Evolutionary conservation across 2,113 vertebrate genomes (phyloP).

Genomic region (Numenius arquata): DNA sequence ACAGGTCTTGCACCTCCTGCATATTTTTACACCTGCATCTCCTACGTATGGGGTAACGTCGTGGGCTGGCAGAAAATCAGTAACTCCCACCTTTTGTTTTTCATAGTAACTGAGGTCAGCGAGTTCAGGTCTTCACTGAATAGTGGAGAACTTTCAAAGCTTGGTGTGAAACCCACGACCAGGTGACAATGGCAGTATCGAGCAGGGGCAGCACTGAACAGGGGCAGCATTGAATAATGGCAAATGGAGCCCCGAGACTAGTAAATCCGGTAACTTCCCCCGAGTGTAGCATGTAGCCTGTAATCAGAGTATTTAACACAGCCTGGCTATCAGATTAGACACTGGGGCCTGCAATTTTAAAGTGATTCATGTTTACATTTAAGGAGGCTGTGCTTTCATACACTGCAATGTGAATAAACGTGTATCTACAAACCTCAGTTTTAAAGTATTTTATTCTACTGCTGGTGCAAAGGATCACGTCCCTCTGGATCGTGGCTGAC

Average conservation of each 20-base stretch:
- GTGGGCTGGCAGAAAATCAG: not conserved
- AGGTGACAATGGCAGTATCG: too few species aligned
- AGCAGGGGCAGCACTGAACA: too few species aligned
- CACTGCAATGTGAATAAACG: not conserved
- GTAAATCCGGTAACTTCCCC: too few species aligned
- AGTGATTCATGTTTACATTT: too few species aligned
- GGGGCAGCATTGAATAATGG: too few species aligned
- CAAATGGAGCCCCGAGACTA: not conserved
- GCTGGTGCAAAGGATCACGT: not conserved
- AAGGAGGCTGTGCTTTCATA: not conserved
- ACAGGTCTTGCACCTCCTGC: not conserved
- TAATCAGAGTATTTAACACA: too few species aligned
- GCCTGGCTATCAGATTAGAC: not conserved
- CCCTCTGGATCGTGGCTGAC: not conserved
- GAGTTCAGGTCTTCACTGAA: not conserved
- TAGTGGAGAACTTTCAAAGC: not conserved
- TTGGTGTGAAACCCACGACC: accelerated
- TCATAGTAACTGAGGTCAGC: not conserved
- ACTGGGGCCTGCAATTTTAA: too few species aligned
- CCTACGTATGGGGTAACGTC: accelerated
- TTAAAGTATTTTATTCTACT: not conserved
- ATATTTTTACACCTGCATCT: not conserved
- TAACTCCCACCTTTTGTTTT: not conserved
- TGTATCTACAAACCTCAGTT: not conserved
- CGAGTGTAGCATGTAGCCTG: not conserved